phyloP scores from a whole-genome alignment of 92 coral and sea anemone genomes.

The Umimayanthus chanpuru region DNA sequence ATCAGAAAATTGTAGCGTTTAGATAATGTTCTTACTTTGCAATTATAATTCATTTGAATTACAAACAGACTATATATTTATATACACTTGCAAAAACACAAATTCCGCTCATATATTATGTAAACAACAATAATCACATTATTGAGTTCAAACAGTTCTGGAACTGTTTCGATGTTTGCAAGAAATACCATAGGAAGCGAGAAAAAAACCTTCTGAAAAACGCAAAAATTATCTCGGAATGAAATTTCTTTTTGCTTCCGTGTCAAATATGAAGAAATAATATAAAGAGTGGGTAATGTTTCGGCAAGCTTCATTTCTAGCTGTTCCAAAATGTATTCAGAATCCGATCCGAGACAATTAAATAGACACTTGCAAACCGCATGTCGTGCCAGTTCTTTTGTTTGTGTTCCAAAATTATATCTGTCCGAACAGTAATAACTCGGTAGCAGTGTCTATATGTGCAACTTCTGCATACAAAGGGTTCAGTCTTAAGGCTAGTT shows the following conservation, averaged over 20 bases:
- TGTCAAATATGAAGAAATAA: neutral
- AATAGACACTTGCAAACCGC: neutral
- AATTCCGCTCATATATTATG: neutral
- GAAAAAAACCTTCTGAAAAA: neutral
- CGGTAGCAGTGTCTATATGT: neutral
- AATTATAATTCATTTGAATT: slow-evolving; percentile 1
- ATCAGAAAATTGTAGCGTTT: neutral
- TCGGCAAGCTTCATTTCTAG: too few relatives aligned
- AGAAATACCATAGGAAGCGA: neutral
- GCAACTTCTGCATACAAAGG: neutral
- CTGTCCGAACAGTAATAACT: neutral
- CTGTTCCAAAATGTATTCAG: too few relatives aligned
- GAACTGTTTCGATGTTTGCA: neutral
- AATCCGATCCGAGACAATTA: neutral
- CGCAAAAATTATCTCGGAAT: neutral
- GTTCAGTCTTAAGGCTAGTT: neutral
- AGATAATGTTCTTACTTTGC: neutral
- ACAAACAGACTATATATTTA: neutral
- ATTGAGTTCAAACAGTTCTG: neutral
- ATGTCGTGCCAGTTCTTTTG: neutral
- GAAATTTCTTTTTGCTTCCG: neutral
- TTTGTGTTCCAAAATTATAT: neutral
- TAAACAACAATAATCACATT: neutral
- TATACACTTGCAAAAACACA: neutral
- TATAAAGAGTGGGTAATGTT: neutral